These are phyloP conservation scores for Hartigia nigra DNA, from an alignment of 2,888 invertebrate genomes.

Conservation along the genomic window DNA sequence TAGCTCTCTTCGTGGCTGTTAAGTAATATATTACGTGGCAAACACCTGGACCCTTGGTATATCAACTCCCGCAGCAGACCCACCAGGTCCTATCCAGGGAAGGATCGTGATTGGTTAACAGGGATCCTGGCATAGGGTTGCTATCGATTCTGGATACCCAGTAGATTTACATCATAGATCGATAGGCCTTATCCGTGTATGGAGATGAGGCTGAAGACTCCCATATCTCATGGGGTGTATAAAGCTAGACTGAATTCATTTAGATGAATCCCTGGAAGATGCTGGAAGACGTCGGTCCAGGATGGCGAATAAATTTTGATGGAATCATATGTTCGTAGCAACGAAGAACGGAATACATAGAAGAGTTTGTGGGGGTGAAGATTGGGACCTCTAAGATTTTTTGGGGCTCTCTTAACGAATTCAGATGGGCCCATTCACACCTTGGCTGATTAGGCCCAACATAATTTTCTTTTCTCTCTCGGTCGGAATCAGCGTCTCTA, in stretches of 20 bases:
- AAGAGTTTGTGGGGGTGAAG: not conserved
- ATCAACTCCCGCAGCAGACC: constrained; percentile 30
- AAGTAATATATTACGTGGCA: constrained; percentile 31
- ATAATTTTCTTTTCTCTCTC: constrained; percentile 44
- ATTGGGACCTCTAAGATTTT: not conserved
- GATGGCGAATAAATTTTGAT: not conserved
- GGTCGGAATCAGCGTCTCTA: not conserved
- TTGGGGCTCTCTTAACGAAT: constrained; percentile 44
- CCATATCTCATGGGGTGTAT: not conserved
- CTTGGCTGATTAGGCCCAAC: constrained; percentile 56
- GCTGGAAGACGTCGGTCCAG: not conserved
- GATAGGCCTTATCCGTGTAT: not conserved
- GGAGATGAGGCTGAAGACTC: not conserved
- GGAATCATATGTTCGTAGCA: not conserved
- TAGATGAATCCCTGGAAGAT: not conserved
- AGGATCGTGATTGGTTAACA: constrained; percentile 44
- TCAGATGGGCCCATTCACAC: constrained; percentile 60
- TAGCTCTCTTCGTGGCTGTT: constrained; percentile 46
- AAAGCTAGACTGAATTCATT: not conserved
- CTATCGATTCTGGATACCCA: not conserved
- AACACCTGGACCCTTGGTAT: constrained; percentile 20
- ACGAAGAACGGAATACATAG: not conserved
- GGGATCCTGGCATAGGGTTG: not conserved
- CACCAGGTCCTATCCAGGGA: constrained; percentile 34
- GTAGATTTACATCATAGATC: not conserved